phyloP scores from a whole-genome alignment of 2,113 vertebrate species.

The Rallus limicola region DNA sequence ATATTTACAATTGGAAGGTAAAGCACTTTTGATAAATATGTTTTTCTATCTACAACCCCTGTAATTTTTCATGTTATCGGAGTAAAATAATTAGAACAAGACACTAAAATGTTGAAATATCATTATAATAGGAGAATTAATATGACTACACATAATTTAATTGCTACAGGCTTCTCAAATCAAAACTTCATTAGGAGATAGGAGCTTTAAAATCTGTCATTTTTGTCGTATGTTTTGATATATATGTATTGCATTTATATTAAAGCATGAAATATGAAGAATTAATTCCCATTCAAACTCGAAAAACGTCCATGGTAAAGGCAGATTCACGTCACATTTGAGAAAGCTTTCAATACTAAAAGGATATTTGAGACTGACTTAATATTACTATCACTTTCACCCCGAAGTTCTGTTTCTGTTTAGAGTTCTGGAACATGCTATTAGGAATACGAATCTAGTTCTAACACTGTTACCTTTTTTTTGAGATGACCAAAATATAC shows the following conservation, averaged over 20 bases:
- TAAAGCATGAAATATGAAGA: not conserved
- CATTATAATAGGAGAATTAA: not conserved
- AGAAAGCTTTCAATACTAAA: not conserved
- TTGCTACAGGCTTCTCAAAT: not conserved
- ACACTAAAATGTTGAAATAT: not conserved
- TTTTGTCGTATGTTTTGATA: not conserved
- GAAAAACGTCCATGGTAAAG: not conserved
- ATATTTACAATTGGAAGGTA: not conserved
- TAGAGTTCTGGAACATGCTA: not conserved
- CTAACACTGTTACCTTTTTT: not conserved
- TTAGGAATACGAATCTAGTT: not conserved
- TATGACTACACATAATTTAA: not conserved
- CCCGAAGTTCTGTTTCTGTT: not conserved
- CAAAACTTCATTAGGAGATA: not conserved
- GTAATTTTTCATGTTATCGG: not conserved
- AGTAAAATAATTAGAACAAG: not conserved
- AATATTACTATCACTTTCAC: not conserved
- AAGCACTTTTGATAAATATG: not conserved
- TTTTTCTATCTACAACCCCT: not conserved
- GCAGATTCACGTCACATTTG: not conserved
- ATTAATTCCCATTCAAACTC: not conserved
- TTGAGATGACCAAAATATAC: not conserved
- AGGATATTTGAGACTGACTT: not conserved
- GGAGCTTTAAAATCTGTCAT: not conserved
- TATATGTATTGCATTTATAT: not conserved